Percentiles rank a stretch among this genome's conserved stretches.
phyloP scores from a whole-genome alignment of 2,797 vertebrate species.

The Sphenodon punctatus region DNA sequence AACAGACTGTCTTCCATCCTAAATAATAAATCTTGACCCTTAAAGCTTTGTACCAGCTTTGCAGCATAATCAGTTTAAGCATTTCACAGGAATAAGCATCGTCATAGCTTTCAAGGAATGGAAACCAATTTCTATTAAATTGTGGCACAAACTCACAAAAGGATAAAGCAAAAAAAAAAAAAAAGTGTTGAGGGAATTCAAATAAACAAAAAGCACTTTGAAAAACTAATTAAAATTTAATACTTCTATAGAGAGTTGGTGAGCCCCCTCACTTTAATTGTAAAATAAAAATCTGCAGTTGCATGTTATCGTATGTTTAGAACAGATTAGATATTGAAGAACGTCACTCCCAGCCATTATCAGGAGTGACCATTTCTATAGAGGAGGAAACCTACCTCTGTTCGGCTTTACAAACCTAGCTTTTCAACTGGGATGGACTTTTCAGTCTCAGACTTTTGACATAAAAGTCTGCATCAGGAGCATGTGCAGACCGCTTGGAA shows the following conservation, averaged over 20 bases:
- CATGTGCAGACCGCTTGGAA: rapidly evolving
- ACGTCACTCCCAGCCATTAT: not conserved
- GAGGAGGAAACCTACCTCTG: not conserved
- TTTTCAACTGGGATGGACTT: not conserved
- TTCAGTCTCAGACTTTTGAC: not conserved
- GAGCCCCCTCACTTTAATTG: not conserved
- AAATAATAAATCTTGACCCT: not conserved
- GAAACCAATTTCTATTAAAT: constrained; percentile 37
- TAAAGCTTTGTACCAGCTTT: not conserved
- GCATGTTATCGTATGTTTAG: not conserved
- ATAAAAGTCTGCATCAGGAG: rapidly evolving
- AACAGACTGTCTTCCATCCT: not conserved
- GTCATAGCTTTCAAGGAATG: constrained; percentile 45
- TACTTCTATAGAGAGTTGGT: not conserved
- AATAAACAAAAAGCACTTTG: constrained; percentile 37
- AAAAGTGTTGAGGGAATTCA: constrained; percentile 20
- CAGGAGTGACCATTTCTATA: not conserved
- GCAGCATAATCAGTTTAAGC: constrained; percentile 20
- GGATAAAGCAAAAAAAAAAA: constrained; percentile 31
- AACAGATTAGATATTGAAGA: not conserved
- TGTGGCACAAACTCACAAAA: constrained; percentile 4
- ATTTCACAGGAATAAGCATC: constrained; percentile 44
- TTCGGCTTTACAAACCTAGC: not conserved
- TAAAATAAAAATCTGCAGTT: not conserved
- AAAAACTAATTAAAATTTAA: constrained; percentile 1